phyloP scores from a whole-genome alignment of 1,140 invertebrate genomes.

The Lepidostoma basale region DNA sequence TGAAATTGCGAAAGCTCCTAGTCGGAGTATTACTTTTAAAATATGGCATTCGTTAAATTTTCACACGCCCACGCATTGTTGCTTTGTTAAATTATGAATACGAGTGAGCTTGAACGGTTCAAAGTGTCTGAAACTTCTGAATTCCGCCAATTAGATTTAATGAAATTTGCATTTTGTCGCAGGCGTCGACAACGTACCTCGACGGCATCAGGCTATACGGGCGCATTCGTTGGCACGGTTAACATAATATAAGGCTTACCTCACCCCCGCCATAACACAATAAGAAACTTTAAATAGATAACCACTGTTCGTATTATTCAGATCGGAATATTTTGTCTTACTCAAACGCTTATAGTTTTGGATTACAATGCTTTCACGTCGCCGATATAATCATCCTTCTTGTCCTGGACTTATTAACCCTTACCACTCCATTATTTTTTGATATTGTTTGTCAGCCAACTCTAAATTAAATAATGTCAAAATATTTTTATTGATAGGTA shows the following conservation, averaged over 20 bases:
- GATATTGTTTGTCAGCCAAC: too few relatives aligned
- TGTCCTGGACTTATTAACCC: too few relatives aligned
- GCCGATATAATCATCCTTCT: too few relatives aligned
- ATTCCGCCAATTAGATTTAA: conserved; percentile 18
- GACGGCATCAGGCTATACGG: neutral
- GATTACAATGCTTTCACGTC: too few relatives aligned
- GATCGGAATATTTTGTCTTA: too few relatives aligned
- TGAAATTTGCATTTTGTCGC: conserved; percentile 17
- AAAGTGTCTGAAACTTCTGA: conserved; percentile 2
- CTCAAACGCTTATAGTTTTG: too few relatives aligned
- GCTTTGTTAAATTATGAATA: conserved; percentile 4
- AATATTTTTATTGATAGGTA: too few relatives aligned
- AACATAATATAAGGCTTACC: neutral
- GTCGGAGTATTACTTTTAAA: neutral
- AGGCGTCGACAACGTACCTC: neutral
- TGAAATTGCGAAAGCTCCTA: too few relatives aligned
- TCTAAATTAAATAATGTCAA: too few relatives aligned
- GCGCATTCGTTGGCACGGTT: neutral
- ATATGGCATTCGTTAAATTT: neutral
- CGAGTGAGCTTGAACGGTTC: neutral
- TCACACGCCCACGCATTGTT: neutral
- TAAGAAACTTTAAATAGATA: conserved; percentile 9
- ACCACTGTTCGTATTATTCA: too few relatives aligned
- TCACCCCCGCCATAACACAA: neutral
- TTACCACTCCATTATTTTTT: too few relatives aligned